phyloP scores from a whole-genome alignment of 2,888 invertebrate genomes.

The Drosophila ochracea region DNA sequence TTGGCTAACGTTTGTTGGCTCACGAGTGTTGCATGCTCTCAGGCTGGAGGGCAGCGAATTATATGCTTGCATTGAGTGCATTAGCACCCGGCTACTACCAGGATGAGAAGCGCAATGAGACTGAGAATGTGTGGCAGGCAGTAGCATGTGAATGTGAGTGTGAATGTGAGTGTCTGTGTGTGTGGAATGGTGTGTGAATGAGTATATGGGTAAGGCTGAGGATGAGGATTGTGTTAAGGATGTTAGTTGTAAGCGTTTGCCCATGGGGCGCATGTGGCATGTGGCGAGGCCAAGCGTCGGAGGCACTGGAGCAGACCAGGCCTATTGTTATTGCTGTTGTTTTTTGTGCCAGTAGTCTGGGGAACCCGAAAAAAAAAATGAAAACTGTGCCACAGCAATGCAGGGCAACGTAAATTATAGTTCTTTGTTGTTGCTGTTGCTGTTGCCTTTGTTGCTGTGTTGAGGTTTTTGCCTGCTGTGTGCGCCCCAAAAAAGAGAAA shows the following conservation, averaged over 20 bases:
- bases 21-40: slow-evolving; percentile 56
- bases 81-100: slow-evolving; percentile 68
- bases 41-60: slow-evolving; percentile 74
- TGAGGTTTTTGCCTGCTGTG: slow-evolving; percentile 49
- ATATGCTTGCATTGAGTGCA: slow-evolving; percentile 79
- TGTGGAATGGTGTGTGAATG: background rate
- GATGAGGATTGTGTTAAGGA: slow-evolving; percentile 51
- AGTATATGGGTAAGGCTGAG: background rate
- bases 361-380: slow-evolving; percentile 36
- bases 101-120: slow-evolving; percentile 46
- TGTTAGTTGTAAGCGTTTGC: slow-evolving; percentile 75
- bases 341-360: background rate
- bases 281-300: slow-evolving; percentile 54
- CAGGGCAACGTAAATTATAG: slow-evolving; percentile 64
- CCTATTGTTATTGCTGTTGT: slow-evolving; percentile 48
- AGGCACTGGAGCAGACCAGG: slow-evolving; percentile 51
- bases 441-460: slow-evolving; percentile 15
- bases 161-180: background rate
- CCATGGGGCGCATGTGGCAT: slow-evolving; percentile 57
- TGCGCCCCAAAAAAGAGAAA: slow-evolving; percentile 66
- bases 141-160: background rate
- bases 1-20: slow-evolving; percentile 51
- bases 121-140: slow-evolving; percentile 6
- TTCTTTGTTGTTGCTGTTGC: slow-evolving; percentile 20
- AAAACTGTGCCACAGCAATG: slow-evolving; percentile 70